These are phyloP conservation scores for Lasioglossum lativentre DNA, from an alignment of 2,888 invertebrate species.

Conservation along the genomic window DNA sequence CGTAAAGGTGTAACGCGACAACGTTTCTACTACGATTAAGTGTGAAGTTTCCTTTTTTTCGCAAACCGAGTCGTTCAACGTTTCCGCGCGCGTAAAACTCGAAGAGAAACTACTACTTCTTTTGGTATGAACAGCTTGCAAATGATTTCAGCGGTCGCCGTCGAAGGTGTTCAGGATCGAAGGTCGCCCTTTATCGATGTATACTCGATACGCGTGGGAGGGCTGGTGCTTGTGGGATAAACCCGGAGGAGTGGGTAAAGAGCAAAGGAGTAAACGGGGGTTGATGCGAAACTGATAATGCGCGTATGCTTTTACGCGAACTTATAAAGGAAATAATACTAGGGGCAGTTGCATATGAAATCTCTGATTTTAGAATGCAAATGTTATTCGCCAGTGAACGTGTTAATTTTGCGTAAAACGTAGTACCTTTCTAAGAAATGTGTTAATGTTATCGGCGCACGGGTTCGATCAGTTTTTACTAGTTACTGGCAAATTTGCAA, in stretches of 20 bases:
- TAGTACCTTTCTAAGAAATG: too few relatives aligned
- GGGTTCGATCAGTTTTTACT: too few relatives aligned
- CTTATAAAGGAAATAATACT: accelerated
- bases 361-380: not conserved
- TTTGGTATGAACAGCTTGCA: not conserved
- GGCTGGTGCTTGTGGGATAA: not conserved
- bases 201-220: conserved; percentile 30
- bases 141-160: conserved; percentile 19
- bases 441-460: too few relatives aligned
- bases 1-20: conserved; percentile 41
- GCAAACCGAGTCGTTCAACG: not conserved
- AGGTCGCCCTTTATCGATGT: conserved; percentile 39
- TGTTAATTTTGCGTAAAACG: too few relatives aligned
- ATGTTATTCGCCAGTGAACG: too few relatives aligned
- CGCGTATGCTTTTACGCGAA: conserved; percentile 19
- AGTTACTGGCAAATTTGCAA: too few relatives aligned
- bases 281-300: conserved; percentile 84
- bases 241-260: conserved; percentile 18
- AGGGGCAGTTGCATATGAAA: not conserved
- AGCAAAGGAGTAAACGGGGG: conserved; percentile 72
- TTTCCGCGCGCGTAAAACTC: not conserved
- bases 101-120: not conserved
- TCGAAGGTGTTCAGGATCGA: conserved; percentile 26
- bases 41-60: not conserved
- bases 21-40: not conserved